A percentile compares a stretch with the other conserved stretches of the same genome.
phyloP scores from a whole-genome alignment of 2,888 invertebrate species.

The Drosophila helvetica region DNA sequence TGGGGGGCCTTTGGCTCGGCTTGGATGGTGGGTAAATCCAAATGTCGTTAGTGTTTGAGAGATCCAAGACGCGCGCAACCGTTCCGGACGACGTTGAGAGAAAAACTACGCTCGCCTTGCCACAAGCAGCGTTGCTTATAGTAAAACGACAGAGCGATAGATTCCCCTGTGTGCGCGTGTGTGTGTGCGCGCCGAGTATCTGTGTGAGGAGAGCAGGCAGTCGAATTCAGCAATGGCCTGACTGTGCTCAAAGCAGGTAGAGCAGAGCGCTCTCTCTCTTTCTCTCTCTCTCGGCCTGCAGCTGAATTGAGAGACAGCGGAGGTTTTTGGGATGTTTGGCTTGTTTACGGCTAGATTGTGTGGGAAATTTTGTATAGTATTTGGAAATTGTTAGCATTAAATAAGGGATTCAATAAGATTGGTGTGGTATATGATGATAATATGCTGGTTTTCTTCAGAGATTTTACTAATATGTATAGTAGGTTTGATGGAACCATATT shows the following conservation, averaged over 20 bases:
- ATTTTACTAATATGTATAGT: too few species aligned
- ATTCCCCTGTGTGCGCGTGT: not conserved
- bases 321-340: not conserved
- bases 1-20: constrained; percentile 19
- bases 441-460: too few species aligned
- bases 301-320: constrained; percentile 17
- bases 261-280: constrained; percentile 15
- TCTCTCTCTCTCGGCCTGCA: constrained; percentile 4
- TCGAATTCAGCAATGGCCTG: constrained; percentile 63
- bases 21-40: not conserved
- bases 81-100: constrained; percentile 73
- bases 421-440: too few species aligned
- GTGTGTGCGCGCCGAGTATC: constrained; percentile 25
- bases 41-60: constrained; percentile 3
- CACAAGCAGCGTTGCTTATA: constrained; percentile 46
- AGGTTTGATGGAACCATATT: too few species aligned
- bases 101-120: constrained; percentile 73
- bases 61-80: constrained; percentile 51
- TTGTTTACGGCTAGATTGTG: constrained; percentile 20
- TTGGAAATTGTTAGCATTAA: not conserved
- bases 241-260: constrained; percentile 52
- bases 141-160: constrained; percentile 19
- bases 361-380: not conserved
- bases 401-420: not conserved
- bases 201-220: constrained; percentile 32